A percentile compares a stretch with the other conserved stretches of the same genome.
These are phyloP conservation scores for Barnardius zonarius DNA, from an alignment of 2,113 vertebrate genomes.

Conservation along the genomic window DNA sequence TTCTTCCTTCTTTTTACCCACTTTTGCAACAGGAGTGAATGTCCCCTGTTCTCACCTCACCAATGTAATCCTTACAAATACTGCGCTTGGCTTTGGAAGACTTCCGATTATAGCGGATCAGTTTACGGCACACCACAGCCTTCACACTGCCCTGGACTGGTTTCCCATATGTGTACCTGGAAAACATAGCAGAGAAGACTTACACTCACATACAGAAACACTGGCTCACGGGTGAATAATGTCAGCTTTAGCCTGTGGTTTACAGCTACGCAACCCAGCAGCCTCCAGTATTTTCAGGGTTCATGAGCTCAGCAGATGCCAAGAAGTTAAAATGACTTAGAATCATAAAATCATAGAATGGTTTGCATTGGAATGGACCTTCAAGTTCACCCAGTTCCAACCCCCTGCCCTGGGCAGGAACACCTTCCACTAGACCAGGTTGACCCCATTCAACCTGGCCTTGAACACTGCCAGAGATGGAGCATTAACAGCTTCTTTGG, in stretches of 20 bases:
- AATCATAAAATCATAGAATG: neutral
- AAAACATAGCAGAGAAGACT: neutral
- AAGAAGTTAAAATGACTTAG: neutral
- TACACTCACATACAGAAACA: neutral
- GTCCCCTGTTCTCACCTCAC: neutral
- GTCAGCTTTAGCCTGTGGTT: neutral
- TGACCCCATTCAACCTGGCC: neutral
- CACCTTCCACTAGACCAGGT: neutral
- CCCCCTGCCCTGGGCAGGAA: neutral
- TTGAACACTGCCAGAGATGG: neutral
- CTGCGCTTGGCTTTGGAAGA: neutral
- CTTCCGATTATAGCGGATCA: neutral
- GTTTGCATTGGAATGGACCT: neutral
- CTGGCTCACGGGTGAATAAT: neutral
- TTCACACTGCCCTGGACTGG: neutral
- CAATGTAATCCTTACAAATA: conserved; percentile 29
- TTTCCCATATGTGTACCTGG: conserved; percentile 56
- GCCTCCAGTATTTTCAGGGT: neutral
- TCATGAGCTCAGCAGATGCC: neutral
- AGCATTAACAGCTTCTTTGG: neutral
- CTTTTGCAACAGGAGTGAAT: neutral
- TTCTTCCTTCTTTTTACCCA: neutral
- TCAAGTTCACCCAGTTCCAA: neutral
- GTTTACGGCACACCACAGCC: conserved; percentile 25
- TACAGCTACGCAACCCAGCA: neutral